phyloP scores from a whole-genome alignment of 2,797 vertebrate genomes.

The Hoplostethus atlanticus region DNA sequence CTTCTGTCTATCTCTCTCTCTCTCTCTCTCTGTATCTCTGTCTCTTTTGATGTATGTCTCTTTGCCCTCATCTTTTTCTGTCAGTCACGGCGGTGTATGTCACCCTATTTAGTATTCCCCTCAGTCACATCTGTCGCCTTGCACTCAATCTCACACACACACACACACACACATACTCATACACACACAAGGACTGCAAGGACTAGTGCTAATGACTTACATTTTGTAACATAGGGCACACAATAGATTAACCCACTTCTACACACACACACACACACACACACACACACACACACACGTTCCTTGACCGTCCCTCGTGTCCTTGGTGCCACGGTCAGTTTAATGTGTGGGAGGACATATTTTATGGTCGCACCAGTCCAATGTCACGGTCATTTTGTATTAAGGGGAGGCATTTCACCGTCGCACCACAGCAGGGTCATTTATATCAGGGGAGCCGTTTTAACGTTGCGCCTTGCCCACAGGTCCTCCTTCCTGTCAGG shows the following conservation, averaged over 20 bases:
- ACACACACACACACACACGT: not conserved
- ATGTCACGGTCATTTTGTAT: conserved; percentile 52
- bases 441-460: conserved; percentile 9
- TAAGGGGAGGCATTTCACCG: not conserved
- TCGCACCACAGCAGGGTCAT: conserved; percentile 17
- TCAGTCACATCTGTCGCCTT: conserved; percentile 47
- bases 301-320: not conserved
- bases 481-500: not conserved
- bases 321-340: conserved; percentile 19
- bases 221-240: not conserved
- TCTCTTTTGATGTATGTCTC: conserved; percentile 11
- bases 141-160: conserved; percentile 3
- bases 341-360: conserved; percentile 42
- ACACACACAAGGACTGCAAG: not conserved
- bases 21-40: conserved; percentile 14
- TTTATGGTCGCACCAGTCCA: conserved; percentile 12
- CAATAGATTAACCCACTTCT: not conserved
- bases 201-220: not conserved
- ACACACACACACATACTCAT: not conserved
- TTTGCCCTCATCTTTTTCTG: conserved; percentile 43
- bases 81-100: conserved; percentile 35
- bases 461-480: not conserved
- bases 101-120: conserved; percentile 64
- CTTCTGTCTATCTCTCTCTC: not conserved
- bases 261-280: conserved; percentile 3